Percentiles rank a stretch among this genome's conserved stretches.
Evolutionary conservation across 2,113 vertebrate species (phyloP).

Genomic region (Arizona elegans): DNA sequence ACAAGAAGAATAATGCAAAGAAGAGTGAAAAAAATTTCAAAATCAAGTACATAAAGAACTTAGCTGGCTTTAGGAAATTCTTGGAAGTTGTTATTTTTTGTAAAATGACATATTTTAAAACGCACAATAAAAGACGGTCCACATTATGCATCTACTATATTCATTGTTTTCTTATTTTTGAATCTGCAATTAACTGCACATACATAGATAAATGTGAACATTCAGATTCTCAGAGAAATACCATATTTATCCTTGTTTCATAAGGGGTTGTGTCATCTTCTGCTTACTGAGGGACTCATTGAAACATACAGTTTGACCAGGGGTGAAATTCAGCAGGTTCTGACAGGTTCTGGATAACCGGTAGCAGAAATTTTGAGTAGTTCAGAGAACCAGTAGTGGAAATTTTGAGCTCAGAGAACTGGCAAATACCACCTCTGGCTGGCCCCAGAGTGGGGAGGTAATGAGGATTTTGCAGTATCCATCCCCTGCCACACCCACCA

Average conservation of each 20-base stretch:
- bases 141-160: not conserved
- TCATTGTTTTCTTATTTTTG: not conserved
- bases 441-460: too few relatives aligned
- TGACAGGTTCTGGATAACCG: too few relatives aligned
- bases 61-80: not conserved
- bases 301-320: not conserved
- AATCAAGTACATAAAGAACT: not conserved
- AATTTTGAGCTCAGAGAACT: too few relatives aligned
- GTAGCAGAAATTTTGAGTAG: too few relatives aligned
- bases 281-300: not conserved
- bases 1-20: not conserved
- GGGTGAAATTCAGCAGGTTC: too few relatives aligned
- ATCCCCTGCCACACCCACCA: too few relatives aligned
- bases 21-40: not conserved
- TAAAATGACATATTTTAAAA: not conserved
- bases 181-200: not conserved
- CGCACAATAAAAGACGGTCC: not conserved
- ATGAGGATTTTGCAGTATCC: too few relatives aligned
- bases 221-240: not conserved
- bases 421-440: too few relatives aligned
- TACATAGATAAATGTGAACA: not conserved
- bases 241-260: not conserved
- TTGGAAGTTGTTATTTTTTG: not conserved
- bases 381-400: too few relatives aligned
- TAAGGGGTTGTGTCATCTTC: not conserved